Evolutionary conservation across 2,113 vertebrate species (phyloP), one percentile per base, ranked within the genome.

Genomic region (Corythornis vintsioides): DNA sequence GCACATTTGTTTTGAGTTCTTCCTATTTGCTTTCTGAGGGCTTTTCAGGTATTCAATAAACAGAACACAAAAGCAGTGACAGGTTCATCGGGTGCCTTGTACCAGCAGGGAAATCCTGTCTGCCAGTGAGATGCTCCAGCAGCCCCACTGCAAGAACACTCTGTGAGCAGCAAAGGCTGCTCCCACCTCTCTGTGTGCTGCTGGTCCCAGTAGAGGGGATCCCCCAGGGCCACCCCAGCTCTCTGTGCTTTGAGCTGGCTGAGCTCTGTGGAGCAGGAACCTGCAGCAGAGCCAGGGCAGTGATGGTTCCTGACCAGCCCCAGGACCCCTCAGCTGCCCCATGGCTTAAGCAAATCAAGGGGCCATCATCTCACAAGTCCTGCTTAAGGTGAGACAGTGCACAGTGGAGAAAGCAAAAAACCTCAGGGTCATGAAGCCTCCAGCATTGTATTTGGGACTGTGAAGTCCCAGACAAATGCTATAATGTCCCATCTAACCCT

Each of bases 31-130:
- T 86, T 93, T 90, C 10, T 2, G 55, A 96, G 78, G 35, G 26
- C 35, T 79, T 88, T 89, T 85, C 92, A 66, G 91, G 74, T 73
- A 40, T 86, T 77, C 81, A 85, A 76, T 63, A 70, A 94, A 57
- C 1, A 7, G 90, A 94, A 90, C 71, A 59, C 40, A 81, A 76
- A 73, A 87, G 91, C 61, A 66, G 66, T 31, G 71, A 85, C 77
- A 66, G 88, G 74, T 76, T 90, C 77, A 82, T 43, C 55, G 7
- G 28, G 63, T 75, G 88, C 88, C 71, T 89, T 3, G 0, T 33
- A 67, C 61, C 78, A 61, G 88, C 59, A 24, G 42, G 89, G 80
- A 84, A 75, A 92, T 56, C 61, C 91, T 48, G 6, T 67, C 65
- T 72, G 81, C 14, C 74, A 88, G 8, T 0, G 40, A 12, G 43